Evolutionary conservation across 2,888 invertebrate species (phyloP), one percentile per base, ranked within the genome.

Genomic region (Cotesia congregata): DNA sequence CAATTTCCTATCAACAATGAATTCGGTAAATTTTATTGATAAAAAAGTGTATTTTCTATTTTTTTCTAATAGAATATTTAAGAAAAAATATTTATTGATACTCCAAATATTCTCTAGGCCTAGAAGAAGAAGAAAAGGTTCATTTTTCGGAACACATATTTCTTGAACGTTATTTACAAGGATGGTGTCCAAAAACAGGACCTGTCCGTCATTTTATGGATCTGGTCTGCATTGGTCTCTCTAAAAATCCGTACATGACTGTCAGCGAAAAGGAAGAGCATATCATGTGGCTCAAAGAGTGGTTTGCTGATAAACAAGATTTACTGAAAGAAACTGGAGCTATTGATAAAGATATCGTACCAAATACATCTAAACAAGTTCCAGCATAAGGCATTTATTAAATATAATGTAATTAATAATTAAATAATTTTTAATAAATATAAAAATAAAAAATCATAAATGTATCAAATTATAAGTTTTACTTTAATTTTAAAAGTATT

Each of bases 141-240:
- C 94, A 95, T 82, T 99, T 99, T 89, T 94, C 97, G 0, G 97
- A 99, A 82, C 99, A 99, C 88, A 93, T 99, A 39, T 98, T 99
- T 90, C 90, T 99, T 9, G 98, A 98, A 79, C 91, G 93, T 15
- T 94, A 96, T 86, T 91, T 99, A 15, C 94, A 95, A 83, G 93
- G 92, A 0, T 97, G 97, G 95, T 98, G 99, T 87, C 98, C 99
- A 0, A 92, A 91, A 67, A 93, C 92, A 82, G 99, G 98, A 0
- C 98, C 99, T 0, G 92, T 99, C 81, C 92, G 97, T 6, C 97
- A 98, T 89, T 99, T 98, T 88, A 99, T 99, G 99, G 98, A 99
- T 86, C 91, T 99, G 5, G 98, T 99, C 0, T 95, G 96, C 83
- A 93, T 95, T 0, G 99, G 98, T 5, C 91, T 99, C 0, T 97